Percentiles rank a stretch among this genome's conserved stretches.
Evolutionary conservation across 2,888 invertebrate genomes (phyloP).

Genomic region (Eupithecia tripunctaria): DNA sequence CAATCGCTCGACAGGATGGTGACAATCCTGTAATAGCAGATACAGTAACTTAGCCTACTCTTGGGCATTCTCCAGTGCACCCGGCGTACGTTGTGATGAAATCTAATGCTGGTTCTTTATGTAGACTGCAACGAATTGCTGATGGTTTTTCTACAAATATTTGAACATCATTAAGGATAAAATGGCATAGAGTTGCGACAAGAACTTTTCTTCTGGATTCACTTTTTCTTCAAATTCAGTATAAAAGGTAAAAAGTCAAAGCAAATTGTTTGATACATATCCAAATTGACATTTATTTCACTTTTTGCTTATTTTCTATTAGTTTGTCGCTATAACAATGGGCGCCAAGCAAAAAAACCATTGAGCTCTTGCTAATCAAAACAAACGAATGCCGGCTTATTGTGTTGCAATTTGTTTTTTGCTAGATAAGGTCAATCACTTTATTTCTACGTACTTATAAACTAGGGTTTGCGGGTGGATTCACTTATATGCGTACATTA

Average conservation of each 20-base stretch:
- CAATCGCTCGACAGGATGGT: constrained; percentile 28
- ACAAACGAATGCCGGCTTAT: constrained; percentile 13
- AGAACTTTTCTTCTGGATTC: too few relatives aligned
- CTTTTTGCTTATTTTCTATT: constrained; percentile 23
- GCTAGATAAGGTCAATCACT: constrained; percentile 10
- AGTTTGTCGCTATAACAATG: constrained; percentile 37
- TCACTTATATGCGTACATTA: background rate
- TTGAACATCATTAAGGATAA: background rate
- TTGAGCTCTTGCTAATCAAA: constrained; percentile 19
- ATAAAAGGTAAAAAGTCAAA: too few relatives aligned
- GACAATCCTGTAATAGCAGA: constrained; percentile 20
- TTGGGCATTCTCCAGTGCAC: constrained; percentile 17
- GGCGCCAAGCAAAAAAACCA: constrained; percentile 19
- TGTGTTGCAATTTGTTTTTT: constrained; percentile 18
- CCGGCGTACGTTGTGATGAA: background rate
- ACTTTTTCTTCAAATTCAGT: too few relatives aligned
- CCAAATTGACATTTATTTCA: background rate
- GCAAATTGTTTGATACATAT: too few relatives aligned
- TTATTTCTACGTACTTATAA: background rate
- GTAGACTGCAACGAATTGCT: background rate
- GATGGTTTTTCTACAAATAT: background rate
- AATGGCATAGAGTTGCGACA: too few relatives aligned
- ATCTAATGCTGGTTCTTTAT: background rate
- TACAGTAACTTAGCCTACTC: constrained; percentile 29
- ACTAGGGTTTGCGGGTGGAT: background rate